These are phyloP conservation scores for Molorchus minor DNA, from an alignment of 2,888 invertebrate genomes.

Conservation along the genomic window DNA sequence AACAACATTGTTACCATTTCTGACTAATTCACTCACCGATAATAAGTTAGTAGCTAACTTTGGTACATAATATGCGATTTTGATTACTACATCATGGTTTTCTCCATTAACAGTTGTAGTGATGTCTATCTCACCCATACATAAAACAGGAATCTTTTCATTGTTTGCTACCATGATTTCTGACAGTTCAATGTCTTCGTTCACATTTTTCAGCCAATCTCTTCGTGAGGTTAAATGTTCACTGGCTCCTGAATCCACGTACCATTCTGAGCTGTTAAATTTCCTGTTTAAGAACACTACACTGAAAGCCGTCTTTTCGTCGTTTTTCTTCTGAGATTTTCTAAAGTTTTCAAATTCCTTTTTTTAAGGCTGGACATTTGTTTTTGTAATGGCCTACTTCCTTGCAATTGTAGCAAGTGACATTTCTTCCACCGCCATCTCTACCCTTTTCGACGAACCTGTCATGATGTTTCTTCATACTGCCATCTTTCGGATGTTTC, in stretches of 20 bases:
- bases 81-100: constrained; percentile 25
- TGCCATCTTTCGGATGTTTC: no score
- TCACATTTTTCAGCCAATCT: constrained; percentile 28
- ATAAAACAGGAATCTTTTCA: constrained; percentile 33
- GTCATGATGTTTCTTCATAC: no score
- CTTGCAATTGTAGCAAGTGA: no score
- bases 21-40: constrained; percentile 41
- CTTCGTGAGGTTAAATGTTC: constrained; percentile 40
- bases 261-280: constrained; percentile 42
- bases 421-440: no score
- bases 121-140: constrained; percentile 37
- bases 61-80: constrained; percentile 36
- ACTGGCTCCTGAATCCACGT: constrained; percentile 47
- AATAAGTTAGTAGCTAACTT: constrained; percentile 41
- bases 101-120: constrained; percentile 18
- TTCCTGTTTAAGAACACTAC: constrained; percentile 38
- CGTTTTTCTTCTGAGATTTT: no score
- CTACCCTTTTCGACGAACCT: no score
- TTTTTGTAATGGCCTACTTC: no score
- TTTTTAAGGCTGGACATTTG: no score
- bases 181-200: constrained; percentile 5
- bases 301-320: constrained; percentile 39
- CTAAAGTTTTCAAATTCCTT: neutral
- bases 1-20: constrained; percentile 34
- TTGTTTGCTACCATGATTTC: constrained; percentile 36